Conservation (phyloP, 2,113 vertebrate species). For the Chitala chitala region DNA sequence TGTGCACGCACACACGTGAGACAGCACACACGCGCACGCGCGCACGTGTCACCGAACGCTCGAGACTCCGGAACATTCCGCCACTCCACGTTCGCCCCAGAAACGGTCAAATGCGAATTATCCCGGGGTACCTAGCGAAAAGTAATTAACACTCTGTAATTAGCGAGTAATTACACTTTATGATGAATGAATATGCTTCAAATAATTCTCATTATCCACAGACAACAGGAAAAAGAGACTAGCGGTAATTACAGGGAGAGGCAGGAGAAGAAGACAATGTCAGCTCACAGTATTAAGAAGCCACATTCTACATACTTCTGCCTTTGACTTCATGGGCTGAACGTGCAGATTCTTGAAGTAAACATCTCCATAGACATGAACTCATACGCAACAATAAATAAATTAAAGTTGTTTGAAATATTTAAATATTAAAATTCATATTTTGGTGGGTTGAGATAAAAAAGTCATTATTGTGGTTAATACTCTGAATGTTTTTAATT, state of each 20-base stretch:
- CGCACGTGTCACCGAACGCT: slow-evolving; percentile 21
- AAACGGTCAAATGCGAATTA: slow-evolving; percentile 55
- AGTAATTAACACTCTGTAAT: slow-evolving; percentile 68
- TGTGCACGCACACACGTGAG: slow-evolving; percentile 28
- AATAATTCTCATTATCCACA: slow-evolving; percentile 51
- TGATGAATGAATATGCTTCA: slow-evolving; percentile 43
- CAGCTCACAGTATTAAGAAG: slow-evolving; percentile 30
- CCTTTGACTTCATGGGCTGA: slow-evolving; percentile 33
- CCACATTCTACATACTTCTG: not conserved
- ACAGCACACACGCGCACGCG: slow-evolving; percentile 38
- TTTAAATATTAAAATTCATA: slow-evolving; percentile 28
- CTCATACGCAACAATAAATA: slow-evolving; percentile 43
- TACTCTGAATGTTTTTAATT: too few species aligned
- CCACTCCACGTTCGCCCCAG: slow-evolving; percentile 44
- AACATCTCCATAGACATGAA: slow-evolving; percentile 43
- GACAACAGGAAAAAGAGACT: slow-evolving; percentile 34
- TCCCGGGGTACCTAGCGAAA: slow-evolving; percentile 57
- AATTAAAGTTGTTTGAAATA: slow-evolving; percentile 27
- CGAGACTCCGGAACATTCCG: slow-evolving; percentile 17
- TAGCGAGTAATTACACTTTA: slow-evolving; percentile 71
- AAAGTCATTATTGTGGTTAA: not conserved
- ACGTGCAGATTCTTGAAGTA: slow-evolving; percentile 49
- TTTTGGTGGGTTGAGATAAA: not conserved
- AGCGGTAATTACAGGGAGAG: slow-evolving; percentile 33
- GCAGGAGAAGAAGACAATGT: slow-evolving; percentile 32